A percentile compares a stretch with the other conserved stretches of the same genome.
phyloP scores from a whole-genome alignment of 1,140 invertebrate species.

The Cydia amplana region DNA sequence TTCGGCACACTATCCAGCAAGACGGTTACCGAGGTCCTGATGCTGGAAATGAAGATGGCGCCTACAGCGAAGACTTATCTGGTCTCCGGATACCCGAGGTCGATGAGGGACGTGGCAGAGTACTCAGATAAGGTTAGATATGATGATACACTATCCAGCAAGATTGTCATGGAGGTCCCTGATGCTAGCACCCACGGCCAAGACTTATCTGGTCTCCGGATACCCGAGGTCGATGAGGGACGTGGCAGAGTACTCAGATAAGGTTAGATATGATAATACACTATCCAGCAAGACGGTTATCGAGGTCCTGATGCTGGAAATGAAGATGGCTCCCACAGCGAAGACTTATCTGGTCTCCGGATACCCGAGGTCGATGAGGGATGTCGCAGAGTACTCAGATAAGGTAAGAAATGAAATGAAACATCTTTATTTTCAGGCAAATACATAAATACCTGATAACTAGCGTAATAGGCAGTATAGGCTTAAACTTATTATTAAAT shows the following conservation, averaged over 20 bases:
- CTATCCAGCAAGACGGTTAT: conserved; percentile 92
- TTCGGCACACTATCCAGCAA: conserved; percentile 90
- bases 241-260: conserved; percentile 93
- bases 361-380: conserved; percentile 95
- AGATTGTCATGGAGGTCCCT: conserved; percentile 91
- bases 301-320: conserved; percentile 94
- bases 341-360: conserved; percentile 97
- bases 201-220: conserved; percentile 96
- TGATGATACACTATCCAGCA: conserved; percentile 85
- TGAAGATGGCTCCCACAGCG: conserved; percentile 93
- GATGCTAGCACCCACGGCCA: conserved; percentile 91
- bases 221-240: conserved; percentile 96
- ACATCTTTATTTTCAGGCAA: neutral
- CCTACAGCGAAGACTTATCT: conserved; percentile 94
- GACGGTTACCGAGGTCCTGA: conserved; percentile 92
- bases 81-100: conserved; percentile 96
- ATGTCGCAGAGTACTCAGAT: conserved; percentile 93
- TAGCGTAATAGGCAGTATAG: no score
- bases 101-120: conserved; percentile 93
- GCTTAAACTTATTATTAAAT: no score
- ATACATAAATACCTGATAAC: no score
- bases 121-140: conserved; percentile 91
- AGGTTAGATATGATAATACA: conserved; percentile 83
- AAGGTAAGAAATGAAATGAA: conserved; percentile 82
- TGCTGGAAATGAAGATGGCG: conserved; percentile 96